phyloP scores from a whole-genome alignment of 2,888 invertebrate species.

The Perizoma flavofasciatum region DNA sequence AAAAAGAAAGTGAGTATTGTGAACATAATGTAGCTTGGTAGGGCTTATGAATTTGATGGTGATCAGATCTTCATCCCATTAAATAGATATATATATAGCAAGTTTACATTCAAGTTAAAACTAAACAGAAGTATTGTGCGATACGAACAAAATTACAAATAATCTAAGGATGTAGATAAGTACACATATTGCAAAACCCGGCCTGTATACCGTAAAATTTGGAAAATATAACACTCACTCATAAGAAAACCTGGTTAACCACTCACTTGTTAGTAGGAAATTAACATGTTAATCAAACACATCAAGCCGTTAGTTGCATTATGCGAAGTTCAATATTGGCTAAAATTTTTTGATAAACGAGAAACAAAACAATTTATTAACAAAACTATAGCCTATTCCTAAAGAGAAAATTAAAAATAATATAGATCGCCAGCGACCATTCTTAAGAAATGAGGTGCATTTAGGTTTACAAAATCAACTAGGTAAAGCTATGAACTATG shows the following conservation, averaged over 20 bases:
- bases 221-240: constrained; percentile 53
- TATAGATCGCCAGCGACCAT: constrained; percentile 80
- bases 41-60: constrained; percentile 19
- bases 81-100: constrained; percentile 24
- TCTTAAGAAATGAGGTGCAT: constrained; percentile 77
- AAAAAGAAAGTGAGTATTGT: constrained; percentile 17
- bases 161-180: constrained; percentile 49
- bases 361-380: constrained; percentile 66
- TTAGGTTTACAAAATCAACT: constrained; percentile 71
- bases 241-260: constrained; percentile 73
- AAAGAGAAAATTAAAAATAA: constrained; percentile 70
- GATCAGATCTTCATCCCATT: constrained; percentile 43
- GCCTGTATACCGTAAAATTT: constrained; percentile 59
- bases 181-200: constrained; percentile 76
- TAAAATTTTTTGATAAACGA: constrained; percentile 59
- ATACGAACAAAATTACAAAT: constrained; percentile 52
- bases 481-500: constrained; percentile 71
- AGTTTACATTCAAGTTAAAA: constrained; percentile 30
- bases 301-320: constrained; percentile 77
- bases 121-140: constrained; percentile 64
- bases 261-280: constrained; percentile 79
- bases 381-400: constrained; percentile 71
- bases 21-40: constrained; percentile 1
- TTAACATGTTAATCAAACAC: constrained; percentile 70
- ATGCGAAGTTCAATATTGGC: constrained; percentile 68